Conservation (phyloP, 1,140 invertebrate species). For the Gryllus bimaculatus region DNA sequence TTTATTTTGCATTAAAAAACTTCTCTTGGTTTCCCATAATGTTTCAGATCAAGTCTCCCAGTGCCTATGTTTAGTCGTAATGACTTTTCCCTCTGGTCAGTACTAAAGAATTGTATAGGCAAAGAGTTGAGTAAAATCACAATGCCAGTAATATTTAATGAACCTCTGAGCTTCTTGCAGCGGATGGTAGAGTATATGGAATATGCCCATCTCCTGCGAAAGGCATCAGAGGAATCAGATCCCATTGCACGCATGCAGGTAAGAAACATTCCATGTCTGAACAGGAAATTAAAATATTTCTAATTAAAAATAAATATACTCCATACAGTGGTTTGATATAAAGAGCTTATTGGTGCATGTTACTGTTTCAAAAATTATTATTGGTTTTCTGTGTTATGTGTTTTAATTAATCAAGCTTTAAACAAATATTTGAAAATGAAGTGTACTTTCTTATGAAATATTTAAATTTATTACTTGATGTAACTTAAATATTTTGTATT, state of each 20-base stretch:
- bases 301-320: not conserved
- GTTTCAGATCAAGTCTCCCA: conserved; percentile 12
- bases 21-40: not conserved
- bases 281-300: not conserved
- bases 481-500: too few species aligned
- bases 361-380: not conserved
- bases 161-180: conserved; percentile 91
- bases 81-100: conserved; percentile 90
- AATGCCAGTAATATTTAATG: conserved; percentile 96
- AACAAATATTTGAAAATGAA: too few species aligned
- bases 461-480: too few species aligned
- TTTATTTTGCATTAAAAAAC: not conserved
- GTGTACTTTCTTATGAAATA: too few species aligned
- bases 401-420: not conserved
- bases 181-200: conserved; percentile 92
- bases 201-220: conserved; percentile 75
- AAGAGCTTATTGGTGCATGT: not conserved
- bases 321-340: too few species aligned
- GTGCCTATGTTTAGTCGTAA: conserved; percentile 17
- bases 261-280: conserved; percentile 17
- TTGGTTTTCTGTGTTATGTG: not conserved
- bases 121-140: conserved; percentile 95
- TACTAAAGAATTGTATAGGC: conserved; percentile 79
- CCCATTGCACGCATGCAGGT: conserved; percentile 71
- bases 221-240: conserved; percentile 62